Evolutionary conservation across 2,888 invertebrate species (phyloP).

Genomic region (Parasteatoda lunata): DNA sequence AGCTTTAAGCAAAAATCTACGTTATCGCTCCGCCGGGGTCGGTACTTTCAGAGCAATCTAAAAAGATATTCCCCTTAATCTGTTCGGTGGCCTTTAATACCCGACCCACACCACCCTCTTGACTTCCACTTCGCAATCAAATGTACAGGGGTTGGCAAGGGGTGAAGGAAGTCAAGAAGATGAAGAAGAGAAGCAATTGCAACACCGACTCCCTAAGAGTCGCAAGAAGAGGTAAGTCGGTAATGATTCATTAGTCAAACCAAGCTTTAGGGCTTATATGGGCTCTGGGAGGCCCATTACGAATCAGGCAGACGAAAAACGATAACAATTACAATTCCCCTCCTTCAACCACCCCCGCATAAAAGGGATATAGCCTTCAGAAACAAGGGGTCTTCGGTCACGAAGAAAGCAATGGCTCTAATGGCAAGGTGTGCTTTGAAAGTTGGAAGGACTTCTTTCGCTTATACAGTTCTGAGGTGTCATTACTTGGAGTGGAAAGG

Average conservation of each 20-base stretch:
- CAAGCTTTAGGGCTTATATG: slow-evolving; percentile 67
- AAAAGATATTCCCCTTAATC: slow-evolving; percentile 57
- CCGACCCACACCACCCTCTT: slow-evolving; percentile 25
- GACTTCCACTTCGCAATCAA: slow-evolving; percentile 23
- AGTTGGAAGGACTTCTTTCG: slow-evolving; percentile 25
- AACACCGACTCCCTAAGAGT: slow-evolving; percentile 48
- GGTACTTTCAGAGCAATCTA: slow-evolving; percentile 50
- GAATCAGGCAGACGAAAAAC: slow-evolving; percentile 64
- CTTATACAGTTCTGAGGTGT: slow-evolving; percentile 15
- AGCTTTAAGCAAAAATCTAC: slow-evolving; percentile 46
- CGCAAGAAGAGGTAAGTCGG: slow-evolving; percentile 48
- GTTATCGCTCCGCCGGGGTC: slow-evolving; percentile 43
- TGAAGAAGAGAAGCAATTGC: slow-evolving; percentile 59
- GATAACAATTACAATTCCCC: slow-evolving; percentile 62
- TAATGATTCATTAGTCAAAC: slow-evolving; percentile 68
- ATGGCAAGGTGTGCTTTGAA: slow-evolving; percentile 62
- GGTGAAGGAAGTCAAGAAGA: slow-evolving; percentile 25
- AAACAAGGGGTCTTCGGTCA: slow-evolving; percentile 41
- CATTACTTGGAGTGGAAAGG: slow-evolving; percentile 59
- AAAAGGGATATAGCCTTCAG: slow-evolving; percentile 27
- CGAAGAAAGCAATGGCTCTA: slow-evolving; percentile 26
- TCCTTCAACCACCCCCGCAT: slow-evolving; percentile 11
- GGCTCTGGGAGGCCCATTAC: slow-evolving; percentile 58
- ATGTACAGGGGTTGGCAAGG: neutral
- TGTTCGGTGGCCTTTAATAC: slow-evolving; percentile 55